Conservation (phyloP, 2,888 invertebrate species). For the Nymphalis urticae region DNA sequence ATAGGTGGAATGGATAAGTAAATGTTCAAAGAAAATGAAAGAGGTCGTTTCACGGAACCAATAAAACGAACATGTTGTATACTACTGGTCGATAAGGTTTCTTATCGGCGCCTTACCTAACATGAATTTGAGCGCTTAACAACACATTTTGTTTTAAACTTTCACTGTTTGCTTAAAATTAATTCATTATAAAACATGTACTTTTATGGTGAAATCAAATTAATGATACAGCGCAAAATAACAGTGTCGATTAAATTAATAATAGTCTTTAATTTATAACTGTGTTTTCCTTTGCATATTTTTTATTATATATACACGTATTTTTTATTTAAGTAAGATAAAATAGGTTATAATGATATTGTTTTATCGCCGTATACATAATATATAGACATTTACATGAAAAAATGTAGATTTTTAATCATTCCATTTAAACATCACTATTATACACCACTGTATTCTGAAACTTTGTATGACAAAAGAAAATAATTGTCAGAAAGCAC, state of each 20-base stretch:
- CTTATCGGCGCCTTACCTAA: constrained; percentile 60
- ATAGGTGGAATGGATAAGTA: background rate
- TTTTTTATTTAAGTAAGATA: constrained; percentile 22
- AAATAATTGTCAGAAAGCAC: no score
- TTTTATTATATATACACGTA: no score
- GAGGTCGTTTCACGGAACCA: constrained; percentile 35
- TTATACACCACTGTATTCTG: no score
- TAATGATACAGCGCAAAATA: constrained; percentile 13
- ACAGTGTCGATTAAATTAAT: constrained; percentile 40
- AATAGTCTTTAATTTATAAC: constrained; percentile 45
- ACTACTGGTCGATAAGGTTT: constrained; percentile 48
- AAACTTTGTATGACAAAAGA: no score
- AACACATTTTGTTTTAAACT: constrained; percentile 36
- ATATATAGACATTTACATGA: no score
- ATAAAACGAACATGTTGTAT: constrained; percentile 41
- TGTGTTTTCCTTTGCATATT: constrained; percentile 44
- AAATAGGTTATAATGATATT: no score
- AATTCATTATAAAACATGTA: background rate
- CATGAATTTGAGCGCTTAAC: constrained; percentile 54
- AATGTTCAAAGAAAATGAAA: constrained; percentile 11
- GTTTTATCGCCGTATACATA: no score
- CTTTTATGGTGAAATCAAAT: constrained; percentile 1
- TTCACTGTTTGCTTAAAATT: constrained; percentile 15
- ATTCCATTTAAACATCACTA: no score
- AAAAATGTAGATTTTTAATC: no score